Conservation (phyloP, 2,797 vertebrate species). For the Poecilia gillii region DNA sequence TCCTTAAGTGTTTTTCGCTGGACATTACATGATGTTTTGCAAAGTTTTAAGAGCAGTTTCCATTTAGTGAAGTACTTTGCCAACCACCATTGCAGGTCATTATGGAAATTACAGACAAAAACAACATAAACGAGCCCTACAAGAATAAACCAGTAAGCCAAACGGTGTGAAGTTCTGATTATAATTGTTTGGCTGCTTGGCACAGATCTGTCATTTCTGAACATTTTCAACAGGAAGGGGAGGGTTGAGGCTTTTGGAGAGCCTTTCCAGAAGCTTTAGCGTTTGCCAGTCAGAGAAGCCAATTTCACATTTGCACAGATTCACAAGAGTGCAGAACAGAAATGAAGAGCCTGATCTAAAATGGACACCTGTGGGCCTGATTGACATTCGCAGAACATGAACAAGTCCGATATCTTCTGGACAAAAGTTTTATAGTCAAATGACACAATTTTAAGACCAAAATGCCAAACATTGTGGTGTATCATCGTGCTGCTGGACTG, state of each 20-base stretch:
- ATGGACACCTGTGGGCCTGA: not conserved
- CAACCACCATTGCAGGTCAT: not conserved
- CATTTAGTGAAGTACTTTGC: not conserved
- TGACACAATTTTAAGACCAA: not conserved
- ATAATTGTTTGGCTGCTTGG: not conserved
- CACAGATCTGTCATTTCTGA: not conserved
- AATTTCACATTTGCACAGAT: not conserved
- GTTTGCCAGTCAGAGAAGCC: not conserved
- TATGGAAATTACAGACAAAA: not conserved
- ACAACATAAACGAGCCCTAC: not conserved
- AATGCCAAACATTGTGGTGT: not conserved
- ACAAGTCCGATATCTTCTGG: not conserved
- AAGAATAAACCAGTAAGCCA: not conserved
- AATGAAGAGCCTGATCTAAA: not conserved
- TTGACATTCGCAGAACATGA: not conserved
- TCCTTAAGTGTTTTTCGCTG: not conserved
- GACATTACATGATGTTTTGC: not conserved
- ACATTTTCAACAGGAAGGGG: not conserved
- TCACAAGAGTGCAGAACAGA: not conserved
- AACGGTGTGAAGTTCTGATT: not conserved
- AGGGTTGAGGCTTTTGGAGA: not conserved
- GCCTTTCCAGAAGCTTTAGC: not conserved
- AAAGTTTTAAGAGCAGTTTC: not conserved
- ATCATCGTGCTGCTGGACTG: not conserved
- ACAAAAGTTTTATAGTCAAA: not conserved